Evolutionary conservation across 2,888 invertebrate species (phyloP).

Genomic region (Prenolepis imparis): DNA sequence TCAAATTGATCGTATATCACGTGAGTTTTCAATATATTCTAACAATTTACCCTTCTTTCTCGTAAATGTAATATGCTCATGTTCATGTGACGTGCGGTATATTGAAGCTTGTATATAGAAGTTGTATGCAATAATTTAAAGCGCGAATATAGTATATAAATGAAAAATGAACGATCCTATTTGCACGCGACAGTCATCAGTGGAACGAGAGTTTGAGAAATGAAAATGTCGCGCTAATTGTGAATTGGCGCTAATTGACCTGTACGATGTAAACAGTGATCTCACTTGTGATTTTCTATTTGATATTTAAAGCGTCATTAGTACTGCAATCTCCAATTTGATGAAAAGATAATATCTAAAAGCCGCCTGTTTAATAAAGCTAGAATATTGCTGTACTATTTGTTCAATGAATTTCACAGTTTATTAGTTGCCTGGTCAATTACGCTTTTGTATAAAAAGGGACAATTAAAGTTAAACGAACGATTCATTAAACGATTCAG

Average conservation of each 20-base stretch:
- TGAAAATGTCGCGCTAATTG: slow-evolving; percentile 36
- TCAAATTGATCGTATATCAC: not conserved
- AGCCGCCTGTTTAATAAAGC: not conserved
- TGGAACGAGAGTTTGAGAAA: slow-evolving; percentile 22
- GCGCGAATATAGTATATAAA: not conserved
- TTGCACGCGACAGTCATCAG: slow-evolving; percentile 5
- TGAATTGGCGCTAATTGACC: slow-evolving; percentile 15
- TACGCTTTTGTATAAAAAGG: not conserved
- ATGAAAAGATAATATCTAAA: slow-evolving; percentile 19
- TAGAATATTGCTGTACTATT: not conserved
- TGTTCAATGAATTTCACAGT: not conserved
- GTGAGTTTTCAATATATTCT: not conserved
- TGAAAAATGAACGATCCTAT: slow-evolving; percentile 36
- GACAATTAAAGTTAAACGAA: slow-evolving; percentile 9
- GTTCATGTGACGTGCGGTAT: not conserved
- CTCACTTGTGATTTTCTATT: slow-evolving; percentile 14
- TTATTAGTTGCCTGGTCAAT: slow-evolving; percentile 13
- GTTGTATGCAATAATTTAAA: slow-evolving; percentile 1
- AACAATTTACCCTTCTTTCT: slow-evolving; percentile 26
- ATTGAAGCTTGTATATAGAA: slow-evolving; percentile 4
- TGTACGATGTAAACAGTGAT: not conserved
- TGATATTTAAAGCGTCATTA: slow-evolving; percentile 19
- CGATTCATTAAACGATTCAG: not conserved
- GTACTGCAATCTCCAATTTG: not conserved
- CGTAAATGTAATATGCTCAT: slow-evolving; percentile 5